Evolutionary conservation across 1,140 invertebrate genomes (phyloP).

Genomic region (Brachionus plicatilis): DNA sequence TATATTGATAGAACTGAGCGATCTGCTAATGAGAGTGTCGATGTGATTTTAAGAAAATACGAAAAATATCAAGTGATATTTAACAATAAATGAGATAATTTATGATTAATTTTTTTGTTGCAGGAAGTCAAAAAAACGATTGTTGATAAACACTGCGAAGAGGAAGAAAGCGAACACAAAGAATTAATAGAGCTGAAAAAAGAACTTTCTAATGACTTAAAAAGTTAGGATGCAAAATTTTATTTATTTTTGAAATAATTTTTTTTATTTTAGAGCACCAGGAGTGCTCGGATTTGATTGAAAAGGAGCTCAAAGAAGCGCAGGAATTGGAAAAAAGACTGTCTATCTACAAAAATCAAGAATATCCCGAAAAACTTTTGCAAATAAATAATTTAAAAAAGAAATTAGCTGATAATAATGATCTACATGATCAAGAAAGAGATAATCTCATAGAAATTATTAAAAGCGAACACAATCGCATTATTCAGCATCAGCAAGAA

Average conservation of each 20-base stretch:
- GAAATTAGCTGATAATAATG: constrained; percentile 1
- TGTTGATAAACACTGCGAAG: constrained; percentile 15
- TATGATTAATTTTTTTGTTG: not conserved
- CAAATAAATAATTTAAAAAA: constrained; percentile 35
- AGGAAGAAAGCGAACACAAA: constrained; percentile 1
- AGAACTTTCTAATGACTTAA: not conserved
- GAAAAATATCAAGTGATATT: constrained; percentile 33
- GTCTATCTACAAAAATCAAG: constrained; percentile 37
- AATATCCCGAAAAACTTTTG: constrained; percentile 25
- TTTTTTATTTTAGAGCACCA: not conserved
- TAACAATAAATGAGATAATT: too few relatives aligned
- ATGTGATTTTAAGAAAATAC: constrained; percentile 32
- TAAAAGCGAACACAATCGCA: constrained; percentile 22
- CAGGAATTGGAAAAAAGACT: not conserved
- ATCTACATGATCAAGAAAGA: not conserved
- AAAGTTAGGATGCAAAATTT: not conserved
- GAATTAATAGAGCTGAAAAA: not conserved
- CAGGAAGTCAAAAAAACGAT: constrained; percentile 38
- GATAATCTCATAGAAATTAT: constrained; percentile 18
- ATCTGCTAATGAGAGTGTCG: constrained; percentile 8
- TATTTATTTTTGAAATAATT: not conserved
- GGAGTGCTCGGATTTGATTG: not conserved
- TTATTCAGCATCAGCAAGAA: not conserved
- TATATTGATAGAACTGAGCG: constrained; percentile 9
- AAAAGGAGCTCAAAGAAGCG: constrained; percentile 2